A percentile compares a stretch with the other conserved stretches of the same genome.
Conservation (phyloP, 2,888 invertebrate species). For the Pollenia amentaria region DNA sequence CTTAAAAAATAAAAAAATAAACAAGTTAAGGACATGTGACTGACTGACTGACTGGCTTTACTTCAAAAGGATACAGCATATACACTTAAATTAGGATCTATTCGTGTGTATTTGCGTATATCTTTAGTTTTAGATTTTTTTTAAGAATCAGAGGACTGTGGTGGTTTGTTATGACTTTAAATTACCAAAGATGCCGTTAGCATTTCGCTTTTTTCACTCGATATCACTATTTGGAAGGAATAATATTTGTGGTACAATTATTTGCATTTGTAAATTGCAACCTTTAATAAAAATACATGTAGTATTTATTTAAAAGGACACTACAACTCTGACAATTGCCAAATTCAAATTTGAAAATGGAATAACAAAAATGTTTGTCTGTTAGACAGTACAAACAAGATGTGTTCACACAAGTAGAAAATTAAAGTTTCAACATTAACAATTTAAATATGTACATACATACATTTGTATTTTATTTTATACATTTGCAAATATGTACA, state of each 20-base stretch:
- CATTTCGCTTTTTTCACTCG: slow-evolving; percentile 37
- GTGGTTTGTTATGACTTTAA: slow-evolving; percentile 62
- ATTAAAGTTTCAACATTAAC: slow-evolving; percentile 70
- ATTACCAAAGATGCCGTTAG: slow-evolving; percentile 72
- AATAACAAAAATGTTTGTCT: slow-evolving; percentile 56
- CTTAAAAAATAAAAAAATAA: slow-evolving; percentile 42
- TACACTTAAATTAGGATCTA: slow-evolving; percentile 59
- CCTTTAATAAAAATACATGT: slow-evolving; percentile 18
- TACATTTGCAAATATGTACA: neutral
- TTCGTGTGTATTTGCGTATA: slow-evolving; percentile 35
- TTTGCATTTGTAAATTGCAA: slow-evolving; percentile 74
- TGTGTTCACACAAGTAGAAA: slow-evolving; percentile 73
- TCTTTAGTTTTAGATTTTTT: neutral
- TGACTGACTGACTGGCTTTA: slow-evolving; percentile 13
- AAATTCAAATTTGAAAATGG: slow-evolving; percentile 48
- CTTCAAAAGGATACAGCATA: slow-evolving; percentile 65
- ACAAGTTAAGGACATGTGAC: slow-evolving; percentile 54
- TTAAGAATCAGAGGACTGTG: neutral
- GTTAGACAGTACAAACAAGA: slow-evolving; percentile 59
- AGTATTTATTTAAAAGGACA: slow-evolving; percentile 55
- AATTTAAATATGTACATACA: slow-evolving; percentile 25
- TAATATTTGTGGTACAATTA: slow-evolving; percentile 52
- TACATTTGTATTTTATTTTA: neutral
- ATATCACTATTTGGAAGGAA: slow-evolving; percentile 24
- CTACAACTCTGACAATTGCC: slow-evolving; percentile 52